Conservation (phyloP, 2,113 vertebrate species). For the Alces alces region DNA sequence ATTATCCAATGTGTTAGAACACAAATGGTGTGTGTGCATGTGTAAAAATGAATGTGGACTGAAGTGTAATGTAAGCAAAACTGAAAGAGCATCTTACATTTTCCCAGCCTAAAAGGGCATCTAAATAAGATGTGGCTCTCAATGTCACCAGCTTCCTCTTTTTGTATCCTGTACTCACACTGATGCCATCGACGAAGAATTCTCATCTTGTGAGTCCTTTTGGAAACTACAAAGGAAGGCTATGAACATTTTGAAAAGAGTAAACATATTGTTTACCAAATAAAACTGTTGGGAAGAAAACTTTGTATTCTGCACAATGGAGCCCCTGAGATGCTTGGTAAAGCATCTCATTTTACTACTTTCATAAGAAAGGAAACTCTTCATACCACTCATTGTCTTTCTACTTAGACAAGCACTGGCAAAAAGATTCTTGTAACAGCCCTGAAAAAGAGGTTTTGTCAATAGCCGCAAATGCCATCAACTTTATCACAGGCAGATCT, state of each 20-base stretch:
- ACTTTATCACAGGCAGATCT: neutral
- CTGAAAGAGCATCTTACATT: neutral
- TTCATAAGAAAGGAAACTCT: neutral
- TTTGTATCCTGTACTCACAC: neutral
- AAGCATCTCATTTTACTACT: neutral
- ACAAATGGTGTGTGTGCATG: neutral
- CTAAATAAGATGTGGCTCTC: neutral
- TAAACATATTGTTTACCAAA: constrained; percentile 6
- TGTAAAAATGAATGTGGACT: neutral
- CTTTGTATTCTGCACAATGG: constrained; percentile 1
- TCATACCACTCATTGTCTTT: neutral
- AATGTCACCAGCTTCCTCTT: neutral
- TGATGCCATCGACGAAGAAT: neutral
- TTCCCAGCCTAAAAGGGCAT: neutral
- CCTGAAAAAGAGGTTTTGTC: neutral
- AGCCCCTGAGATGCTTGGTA: neutral
- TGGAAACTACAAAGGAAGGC: constrained; percentile 19
- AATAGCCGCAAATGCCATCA: neutral
- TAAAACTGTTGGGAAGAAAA: constrained; percentile 10
- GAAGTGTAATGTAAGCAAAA: neutral
- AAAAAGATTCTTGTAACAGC: neutral
- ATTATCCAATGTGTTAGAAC: neutral
- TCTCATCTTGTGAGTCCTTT: constrained; percentile 4
- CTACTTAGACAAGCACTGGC: neutral
- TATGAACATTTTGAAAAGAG: neutral